Percentiles rank a stretch among this genome's conserved stretches.
These are phyloP conservation scores for Kuschelorhynchus macadamiae DNA, from an alignment of 2,888 invertebrate species.

Conservation along the genomic window DNA sequence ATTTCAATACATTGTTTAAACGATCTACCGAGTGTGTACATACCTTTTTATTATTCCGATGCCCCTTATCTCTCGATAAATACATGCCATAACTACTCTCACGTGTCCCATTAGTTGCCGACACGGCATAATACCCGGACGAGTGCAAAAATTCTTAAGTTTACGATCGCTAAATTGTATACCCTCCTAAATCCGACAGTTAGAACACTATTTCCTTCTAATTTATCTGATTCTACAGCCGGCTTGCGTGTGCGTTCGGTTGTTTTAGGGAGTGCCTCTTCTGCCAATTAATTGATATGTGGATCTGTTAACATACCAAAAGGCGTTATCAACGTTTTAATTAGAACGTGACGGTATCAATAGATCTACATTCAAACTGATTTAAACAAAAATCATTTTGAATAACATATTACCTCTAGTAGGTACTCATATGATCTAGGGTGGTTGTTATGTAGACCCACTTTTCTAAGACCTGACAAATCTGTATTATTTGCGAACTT, in stretches of 20 bases:
- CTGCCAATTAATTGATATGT: conserved; percentile 3
- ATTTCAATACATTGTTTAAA: background rate
- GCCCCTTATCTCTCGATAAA: conserved; percentile 18
- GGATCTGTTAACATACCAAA: background rate
- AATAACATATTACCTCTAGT: no score
- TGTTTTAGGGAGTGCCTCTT: conserved; percentile 29
- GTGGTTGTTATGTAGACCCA: no score
- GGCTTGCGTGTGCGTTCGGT: conserved; percentile 30
- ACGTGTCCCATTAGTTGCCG: conserved; percentile 41
- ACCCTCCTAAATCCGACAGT: conserved; percentile 41
- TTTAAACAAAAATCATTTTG: no score
- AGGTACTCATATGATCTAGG: no score
- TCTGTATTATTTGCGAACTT: no score
- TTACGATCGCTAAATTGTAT: conserved; percentile 39
- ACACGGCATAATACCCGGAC: conserved; percentile 24
- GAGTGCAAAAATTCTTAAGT: conserved; percentile 29
- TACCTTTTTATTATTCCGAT: conserved; percentile 9
- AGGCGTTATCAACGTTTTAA: background rate
- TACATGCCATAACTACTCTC: conserved; percentile 29
- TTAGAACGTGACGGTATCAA: no score
- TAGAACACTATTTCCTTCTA: conserved; percentile 34
- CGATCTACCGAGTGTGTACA: conserved; percentile 2
- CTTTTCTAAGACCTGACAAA: no score
- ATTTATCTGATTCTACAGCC: conserved; percentile 40
- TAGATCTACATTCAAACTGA: no score